A percentile compares a stretch with the other conserved stretches of the same genome.
Conservation (phyloP, 2,888 invertebrate genomes). For the Syritta pipiens region DNA sequence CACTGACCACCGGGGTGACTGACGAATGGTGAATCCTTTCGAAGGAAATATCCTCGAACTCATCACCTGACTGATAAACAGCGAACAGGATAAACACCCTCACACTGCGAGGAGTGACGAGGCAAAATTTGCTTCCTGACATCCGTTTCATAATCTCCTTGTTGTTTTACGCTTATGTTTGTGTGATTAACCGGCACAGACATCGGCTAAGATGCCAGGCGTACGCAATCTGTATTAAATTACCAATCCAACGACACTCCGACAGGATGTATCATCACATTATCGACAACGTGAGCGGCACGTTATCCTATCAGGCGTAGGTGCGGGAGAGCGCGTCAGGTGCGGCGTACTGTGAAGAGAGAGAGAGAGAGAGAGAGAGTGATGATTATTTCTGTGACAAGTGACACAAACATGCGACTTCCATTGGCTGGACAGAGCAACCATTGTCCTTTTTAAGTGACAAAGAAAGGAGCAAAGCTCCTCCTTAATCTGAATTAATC, state of each 20-base stretch:
- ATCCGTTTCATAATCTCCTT: conserved; percentile 67
- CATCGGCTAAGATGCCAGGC: conserved; percentile 38
- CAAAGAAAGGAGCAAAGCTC: conserved; percentile 37
- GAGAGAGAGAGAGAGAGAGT: too few species aligned
- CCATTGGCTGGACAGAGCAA: conserved; percentile 43
- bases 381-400: conserved; percentile 45
- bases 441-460: conserved; percentile 38
- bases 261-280: conserved; percentile 60
- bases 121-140: conserved; percentile 62
- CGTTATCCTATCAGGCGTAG: conserved; percentile 21
- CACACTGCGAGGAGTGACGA: conserved; percentile 38
- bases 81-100: conserved; percentile 43
- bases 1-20: too few species aligned
- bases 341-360: too few species aligned
- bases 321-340: too few species aligned
- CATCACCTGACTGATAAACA: conserved; percentile 58
- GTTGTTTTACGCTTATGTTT: conserved; percentile 46
- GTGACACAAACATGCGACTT: conserved; percentile 33
- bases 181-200: conserved; percentile 55
- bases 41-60: conserved; percentile 49
- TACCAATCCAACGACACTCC: conserved; percentile 44
- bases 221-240: conserved; percentile 62
- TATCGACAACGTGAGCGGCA: conserved; percentile 42
- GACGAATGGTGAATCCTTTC: conserved; percentile 45
- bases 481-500: conserved; percentile 47